Evolutionary conservation across 2,113 vertebrate genomes (phyloP), one percentile per base, ranked within the genome.

Genomic region (Oryzias celebensis): DNA sequence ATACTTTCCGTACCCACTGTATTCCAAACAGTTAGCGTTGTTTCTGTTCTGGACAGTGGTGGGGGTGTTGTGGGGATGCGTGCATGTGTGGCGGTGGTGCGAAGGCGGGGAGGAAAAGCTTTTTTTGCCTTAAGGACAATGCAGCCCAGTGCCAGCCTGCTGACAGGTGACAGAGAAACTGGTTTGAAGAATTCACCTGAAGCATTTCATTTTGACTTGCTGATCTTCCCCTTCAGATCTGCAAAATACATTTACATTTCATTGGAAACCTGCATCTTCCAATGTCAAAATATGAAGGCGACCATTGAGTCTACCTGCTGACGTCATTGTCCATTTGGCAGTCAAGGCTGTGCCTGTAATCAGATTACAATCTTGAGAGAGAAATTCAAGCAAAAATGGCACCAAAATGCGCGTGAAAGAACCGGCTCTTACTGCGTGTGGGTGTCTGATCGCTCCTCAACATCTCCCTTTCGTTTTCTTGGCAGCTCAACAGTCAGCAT

Each of bases 391-490:
- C 10, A 36, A 36, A 36, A 36, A 12, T 10, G 36, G 36, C 36
- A 12, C 8, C 2, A 8, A 8, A 36, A 2, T 8, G 31, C 8
- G 31, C 31, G 31, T 36, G 36, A 36, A 3, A 36, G 36, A 36
- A 10, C 36, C 8, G 36, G 36, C 36, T 36, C 74, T 83, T 75
- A 81, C 81, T 74, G 76, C n/a, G 17, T 31, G 14, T 12, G 46
- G 15, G 36, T 1, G 55, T 65, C 78, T 60, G 73, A 76, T 58
- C 73, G 78, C 47, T 72, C 65, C 57, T 86, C 83, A 51, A 53
- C 46, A n/a, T 75, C 73, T 60, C 88, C 88, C 54, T 90, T 90
- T 53, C 88, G 75, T 83, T 90, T 90, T 72, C 85, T 78, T 36
- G 84, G 84, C 75, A 83, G 53, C 57, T 88, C 85, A 6, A 36